Evolutionary conservation across 1,140 invertebrate genomes (phyloP).

Genomic region (Hylyphantes graminicola): DNA sequence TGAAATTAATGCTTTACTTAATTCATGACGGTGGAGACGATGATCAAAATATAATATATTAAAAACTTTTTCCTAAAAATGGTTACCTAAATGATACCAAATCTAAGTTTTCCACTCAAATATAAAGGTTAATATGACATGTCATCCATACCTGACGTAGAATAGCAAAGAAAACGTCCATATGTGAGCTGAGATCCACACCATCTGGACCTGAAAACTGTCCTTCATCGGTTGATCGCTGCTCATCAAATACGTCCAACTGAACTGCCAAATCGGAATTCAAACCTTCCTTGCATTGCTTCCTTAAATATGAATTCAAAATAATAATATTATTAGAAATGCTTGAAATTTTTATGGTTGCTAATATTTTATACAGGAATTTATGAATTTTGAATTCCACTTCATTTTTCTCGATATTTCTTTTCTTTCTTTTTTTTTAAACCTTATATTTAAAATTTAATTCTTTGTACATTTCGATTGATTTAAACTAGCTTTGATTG

Average conservation of each 20-base stretch:
- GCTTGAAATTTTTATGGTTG: neutral
- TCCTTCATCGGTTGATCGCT: conserved; percentile 86
- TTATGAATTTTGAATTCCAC: too few species aligned
- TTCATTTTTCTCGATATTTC: too few species aligned
- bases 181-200: conserved; percentile 89
- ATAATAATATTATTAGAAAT: neutral
- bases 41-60: too few species aligned
- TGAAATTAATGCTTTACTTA: too few species aligned
- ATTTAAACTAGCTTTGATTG: too few species aligned
- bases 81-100: too few species aligned
- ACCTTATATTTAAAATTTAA: too few species aligned
- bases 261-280: conserved; percentile 83
- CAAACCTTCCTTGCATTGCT: conserved; percentile 27
- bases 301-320: neutral
- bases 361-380: neutral
- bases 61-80: too few species aligned
- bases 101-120: too few species aligned
- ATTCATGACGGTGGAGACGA: too few species aligned
- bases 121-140: neutral
- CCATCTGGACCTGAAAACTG: conserved; percentile 77
- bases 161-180: conserved; percentile 93
- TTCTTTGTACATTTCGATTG: too few species aligned
- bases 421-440: too few species aligned
- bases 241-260: conserved; percentile 93
- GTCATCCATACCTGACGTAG: conserved; percentile 76